Conservation (phyloP, 2,113 vertebrate genomes). For the Desmodus rotundus region DNA sequence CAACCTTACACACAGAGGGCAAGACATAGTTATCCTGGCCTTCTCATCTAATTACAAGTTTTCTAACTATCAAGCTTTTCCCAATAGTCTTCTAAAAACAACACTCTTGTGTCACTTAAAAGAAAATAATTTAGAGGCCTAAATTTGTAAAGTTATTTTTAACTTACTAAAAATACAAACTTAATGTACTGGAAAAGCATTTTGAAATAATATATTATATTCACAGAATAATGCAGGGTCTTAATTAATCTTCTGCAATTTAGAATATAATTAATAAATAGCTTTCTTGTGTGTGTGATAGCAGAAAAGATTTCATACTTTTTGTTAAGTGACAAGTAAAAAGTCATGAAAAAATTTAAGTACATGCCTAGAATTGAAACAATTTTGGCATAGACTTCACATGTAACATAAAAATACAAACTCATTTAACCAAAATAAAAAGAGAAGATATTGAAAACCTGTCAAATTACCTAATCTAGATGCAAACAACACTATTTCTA, state of each 20-base stretch:
- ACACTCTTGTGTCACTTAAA: neutral
- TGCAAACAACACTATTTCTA: constrained; percentile 13
- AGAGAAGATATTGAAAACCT: constrained; percentile 42
- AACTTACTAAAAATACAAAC: constrained; percentile 16
- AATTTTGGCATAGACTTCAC: constrained; percentile 45
- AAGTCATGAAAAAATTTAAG: constrained; percentile 1
- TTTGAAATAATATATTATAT: neutral
- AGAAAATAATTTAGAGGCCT: neutral
- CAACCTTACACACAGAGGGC: constrained; percentile 6
- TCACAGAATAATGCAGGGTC: neutral
- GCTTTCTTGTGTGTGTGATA: neutral
- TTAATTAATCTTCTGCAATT: neutral
- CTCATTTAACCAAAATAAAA: constrained; percentile 33
- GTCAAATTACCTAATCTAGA: constrained; percentile 59
- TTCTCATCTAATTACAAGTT: constrained; percentile 21
- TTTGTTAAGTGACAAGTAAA: constrained; percentile 13
- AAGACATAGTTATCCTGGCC: constrained; percentile 8
- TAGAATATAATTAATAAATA: neutral
- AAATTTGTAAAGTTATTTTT: constrained; percentile 13
- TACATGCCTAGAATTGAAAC: neutral
- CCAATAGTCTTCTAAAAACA: neutral
- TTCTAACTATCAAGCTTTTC: constrained; percentile 14
- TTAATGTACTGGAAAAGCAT: neutral
- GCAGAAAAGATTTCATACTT: neutral
- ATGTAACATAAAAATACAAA: constrained; percentile 42